Percentiles rank a stretch among this genome's conserved stretches.
phyloP scores from a whole-genome alignment of 2,888 invertebrate species.

The Synergus gifuensis region DNA sequence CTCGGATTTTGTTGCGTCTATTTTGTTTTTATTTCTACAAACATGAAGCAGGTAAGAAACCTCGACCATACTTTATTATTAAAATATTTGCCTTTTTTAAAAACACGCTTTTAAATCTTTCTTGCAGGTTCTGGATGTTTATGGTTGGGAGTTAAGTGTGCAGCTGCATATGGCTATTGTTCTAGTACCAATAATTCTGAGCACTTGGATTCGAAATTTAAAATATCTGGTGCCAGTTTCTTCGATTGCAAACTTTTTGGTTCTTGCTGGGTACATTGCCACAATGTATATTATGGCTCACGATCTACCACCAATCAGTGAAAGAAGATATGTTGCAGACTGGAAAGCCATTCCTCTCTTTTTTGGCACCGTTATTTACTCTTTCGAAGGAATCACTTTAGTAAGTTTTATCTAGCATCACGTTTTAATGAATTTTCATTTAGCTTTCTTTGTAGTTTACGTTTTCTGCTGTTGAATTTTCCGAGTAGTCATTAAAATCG shows the following conservation, averaged over 20 bases:
- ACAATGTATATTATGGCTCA: conserved; percentile 88
- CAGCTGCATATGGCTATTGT: conserved; percentile 87
- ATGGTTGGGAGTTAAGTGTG: conserved; percentile 82
- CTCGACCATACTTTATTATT: background rate
- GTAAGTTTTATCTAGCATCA: conserved; percentile 78
- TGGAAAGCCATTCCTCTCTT: conserved; percentile 88
- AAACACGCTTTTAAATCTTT: background rate
- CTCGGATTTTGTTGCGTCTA: conserved; percentile 99
- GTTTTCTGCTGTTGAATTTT: too few species aligned
- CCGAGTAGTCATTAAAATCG: too few species aligned
- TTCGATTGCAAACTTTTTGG: conserved; percentile 87
- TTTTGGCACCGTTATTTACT: conserved; percentile 97
- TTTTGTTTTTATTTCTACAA: conserved; percentile 95
- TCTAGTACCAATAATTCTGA: conserved; percentile 85
- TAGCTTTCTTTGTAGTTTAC: too few species aligned
- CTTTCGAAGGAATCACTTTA: conserved; percentile 97
- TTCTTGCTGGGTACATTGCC: conserved; percentile 86
- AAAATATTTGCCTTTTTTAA: conserved; percentile 9
- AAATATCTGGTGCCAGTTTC: conserved; percentile 89
- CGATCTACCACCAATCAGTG: conserved; percentile 83
- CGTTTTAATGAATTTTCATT: too few species aligned
- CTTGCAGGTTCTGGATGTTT: conserved; percentile 83
- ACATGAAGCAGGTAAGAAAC: conserved; percentile 85
- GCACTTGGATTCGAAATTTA: conserved; percentile 87
- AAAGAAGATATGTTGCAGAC: conserved; percentile 82